Conservation (phyloP, 2,797 vertebrate genomes). For the Fistularia commersonii region DNA sequence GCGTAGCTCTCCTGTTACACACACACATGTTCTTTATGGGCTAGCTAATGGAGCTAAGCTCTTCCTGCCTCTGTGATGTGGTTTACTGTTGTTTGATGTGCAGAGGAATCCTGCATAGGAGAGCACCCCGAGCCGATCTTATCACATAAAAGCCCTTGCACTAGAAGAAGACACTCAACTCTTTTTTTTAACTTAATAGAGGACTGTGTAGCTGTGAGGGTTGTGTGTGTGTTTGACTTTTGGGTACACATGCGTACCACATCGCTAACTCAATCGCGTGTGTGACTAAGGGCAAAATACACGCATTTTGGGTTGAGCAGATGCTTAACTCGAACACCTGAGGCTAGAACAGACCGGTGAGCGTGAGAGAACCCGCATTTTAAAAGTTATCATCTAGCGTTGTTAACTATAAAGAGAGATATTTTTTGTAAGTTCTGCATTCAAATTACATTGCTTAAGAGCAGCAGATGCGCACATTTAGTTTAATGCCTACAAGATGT, state of each 20-base stretch:
- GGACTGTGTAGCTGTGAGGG: conserved; percentile 44
- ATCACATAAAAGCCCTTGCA: conserved; percentile 71
- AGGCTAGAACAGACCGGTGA: conserved; percentile 38
- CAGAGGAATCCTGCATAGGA: conserved; percentile 68
- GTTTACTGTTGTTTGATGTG: conserved; percentile 74
- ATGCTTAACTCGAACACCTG: conserved; percentile 60
- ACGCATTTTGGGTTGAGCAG: conserved; percentile 68
- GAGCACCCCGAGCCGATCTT: conserved; percentile 67
- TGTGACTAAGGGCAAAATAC: conserved; percentile 69
- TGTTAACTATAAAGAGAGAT: no score
- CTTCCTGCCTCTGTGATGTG: conserved; percentile 74
- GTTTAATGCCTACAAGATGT: no score
- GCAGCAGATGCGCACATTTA: no score
- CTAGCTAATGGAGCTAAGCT: conserved; percentile 71
- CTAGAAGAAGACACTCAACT: conserved; percentile 66
- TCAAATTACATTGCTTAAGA: no score
- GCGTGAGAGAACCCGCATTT: neutral
- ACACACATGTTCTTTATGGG: conserved; percentile 76
- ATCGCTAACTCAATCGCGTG: conserved; percentile 70
- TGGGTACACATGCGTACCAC: conserved; percentile 27
- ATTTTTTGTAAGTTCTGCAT: no score
- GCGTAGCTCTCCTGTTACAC: conserved; percentile 65
- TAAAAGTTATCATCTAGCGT: no score
- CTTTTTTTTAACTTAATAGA: conserved; percentile 70
- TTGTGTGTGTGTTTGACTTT: conserved; percentile 15